Conservation (phyloP, 2,797 vertebrate species). For the Sebastes hubbsi region DNA sequence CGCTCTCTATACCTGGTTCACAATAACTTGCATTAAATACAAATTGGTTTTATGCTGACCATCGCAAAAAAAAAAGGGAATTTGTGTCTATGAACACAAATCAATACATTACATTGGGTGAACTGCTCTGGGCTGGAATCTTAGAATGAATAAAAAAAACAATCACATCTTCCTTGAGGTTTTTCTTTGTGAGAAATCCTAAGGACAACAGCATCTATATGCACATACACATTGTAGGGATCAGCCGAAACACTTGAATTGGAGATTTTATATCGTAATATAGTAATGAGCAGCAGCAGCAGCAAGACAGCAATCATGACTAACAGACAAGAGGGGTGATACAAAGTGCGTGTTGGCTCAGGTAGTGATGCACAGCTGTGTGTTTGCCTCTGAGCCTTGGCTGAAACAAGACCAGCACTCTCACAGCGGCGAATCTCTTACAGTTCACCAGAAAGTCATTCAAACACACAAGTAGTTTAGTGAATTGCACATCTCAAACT, state of each 20-base stretch:
- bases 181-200: background rate
- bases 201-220: background rate
- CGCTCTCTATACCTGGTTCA: too few species aligned
- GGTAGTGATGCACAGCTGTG: background rate
- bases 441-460: slow-evolving; percentile 23
- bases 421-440: background rate
- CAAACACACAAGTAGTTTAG: slow-evolving; percentile 1
- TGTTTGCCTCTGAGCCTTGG: background rate
- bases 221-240: background rate
- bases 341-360: background rate
- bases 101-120: too few species aligned
- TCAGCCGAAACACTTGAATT: background rate
- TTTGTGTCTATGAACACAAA: too few species aligned
- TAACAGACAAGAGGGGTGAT: background rate
- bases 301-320: background rate
- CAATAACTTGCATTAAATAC: too few species aligned
- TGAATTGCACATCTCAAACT: background rate
- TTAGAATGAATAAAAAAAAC: background rate
- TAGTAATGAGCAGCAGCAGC: background rate
- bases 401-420: background rate
- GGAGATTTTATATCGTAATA: background rate
- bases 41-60: too few species aligned
- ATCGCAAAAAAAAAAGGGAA: too few species aligned
- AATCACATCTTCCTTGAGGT: background rate
- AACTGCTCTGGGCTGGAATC: too few species aligned